Base-by-base conservation (phyloP, 2,797 vertebrate species). In the Toxotes lorentzi region DNA sequence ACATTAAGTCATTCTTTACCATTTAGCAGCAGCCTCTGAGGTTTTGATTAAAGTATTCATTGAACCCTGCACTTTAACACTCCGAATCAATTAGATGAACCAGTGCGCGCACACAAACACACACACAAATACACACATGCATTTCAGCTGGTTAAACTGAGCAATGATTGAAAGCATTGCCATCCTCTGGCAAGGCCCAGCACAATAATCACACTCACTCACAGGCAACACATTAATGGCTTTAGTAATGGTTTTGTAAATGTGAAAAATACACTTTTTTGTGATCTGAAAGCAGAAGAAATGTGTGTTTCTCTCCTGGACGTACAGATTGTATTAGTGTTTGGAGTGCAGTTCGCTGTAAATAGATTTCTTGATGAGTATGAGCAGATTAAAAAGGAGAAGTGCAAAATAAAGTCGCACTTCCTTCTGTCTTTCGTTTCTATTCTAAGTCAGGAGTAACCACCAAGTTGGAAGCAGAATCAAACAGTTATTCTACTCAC, bases 11-110 rank as follows among this genome's bases (percentile, higher is more conserved):
- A 73, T 83, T 84, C 73, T 88, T 82, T 61, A 73, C 62, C 23
- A 75, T 87, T 88, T 73, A 86, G 68, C 72, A 59, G 73, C 73
- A 81, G 76, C 60, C 70, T 73, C 66, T 63, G 75, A 83, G 77
- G 63, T 73, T 91, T 87, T 88, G 76, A 86, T 91, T 73, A 63
- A 69, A 76, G 77, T 41, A 85, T 79, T 79, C 82, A 87, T 81
- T 91, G 75, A 88, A 90, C 86, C 73, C 70, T 83, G 70, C 81
- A 91, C 86, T 85, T 86, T 83, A 87, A 87, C 89, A 86, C 81
- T 90, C 75, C 73, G 85, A 90, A 90, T 89, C 87, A 92, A 91
- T 92, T 90, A 89, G 72, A 81, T 86, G 78, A 89, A 84, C 74
- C 57, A 69, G 51, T 50, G 23, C 6, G 3, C 34, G 23, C 63